Conservation (phyloP, 2,888 invertebrate species). For the Uloborus plumipes region DNA sequence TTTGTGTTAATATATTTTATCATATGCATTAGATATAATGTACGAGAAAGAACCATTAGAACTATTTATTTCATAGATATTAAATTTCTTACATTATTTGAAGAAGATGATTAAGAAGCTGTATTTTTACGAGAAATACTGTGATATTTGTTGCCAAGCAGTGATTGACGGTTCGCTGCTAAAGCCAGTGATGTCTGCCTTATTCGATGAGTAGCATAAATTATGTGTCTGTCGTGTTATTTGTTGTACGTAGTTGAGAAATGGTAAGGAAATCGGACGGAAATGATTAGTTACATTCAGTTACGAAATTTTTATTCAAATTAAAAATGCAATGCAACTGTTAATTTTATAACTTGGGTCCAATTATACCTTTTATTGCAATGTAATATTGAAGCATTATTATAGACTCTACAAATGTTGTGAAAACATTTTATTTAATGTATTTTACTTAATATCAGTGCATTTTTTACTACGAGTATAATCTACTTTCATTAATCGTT, state of each 20-base stretch:
- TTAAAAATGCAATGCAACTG: neutral
- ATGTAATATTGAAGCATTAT: neutral
- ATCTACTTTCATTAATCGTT: no score
- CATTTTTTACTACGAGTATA: no score
- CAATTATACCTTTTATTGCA: no score
- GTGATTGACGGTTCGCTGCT: slow-evolving; percentile 43
- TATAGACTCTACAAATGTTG: neutral
- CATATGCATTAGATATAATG: no score
- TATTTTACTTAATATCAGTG: no score
- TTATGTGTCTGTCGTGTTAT: slow-evolving; percentile 2
- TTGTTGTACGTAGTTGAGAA: neutral
- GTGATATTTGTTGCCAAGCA: slow-evolving; percentile 58
- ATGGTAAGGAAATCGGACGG: neutral
- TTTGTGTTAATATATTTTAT: no score
- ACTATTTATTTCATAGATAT: no score
- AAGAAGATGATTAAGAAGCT: neutral
- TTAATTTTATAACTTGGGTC: neutral
- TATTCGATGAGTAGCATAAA: slow-evolving; percentile 35
- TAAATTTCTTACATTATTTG: no score
- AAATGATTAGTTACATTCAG: neutral
- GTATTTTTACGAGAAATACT: slow-evolving; percentile 47
- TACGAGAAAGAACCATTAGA: no score
- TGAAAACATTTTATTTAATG: no score
- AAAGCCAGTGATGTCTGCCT: slow-evolving; percentile 37
- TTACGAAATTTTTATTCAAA: no score